Evolutionary conservation across 2,113 vertebrate genomes (phyloP), one percentile per base, ranked within the genome.

Genomic region (Oryzias melastigma): DNA sequence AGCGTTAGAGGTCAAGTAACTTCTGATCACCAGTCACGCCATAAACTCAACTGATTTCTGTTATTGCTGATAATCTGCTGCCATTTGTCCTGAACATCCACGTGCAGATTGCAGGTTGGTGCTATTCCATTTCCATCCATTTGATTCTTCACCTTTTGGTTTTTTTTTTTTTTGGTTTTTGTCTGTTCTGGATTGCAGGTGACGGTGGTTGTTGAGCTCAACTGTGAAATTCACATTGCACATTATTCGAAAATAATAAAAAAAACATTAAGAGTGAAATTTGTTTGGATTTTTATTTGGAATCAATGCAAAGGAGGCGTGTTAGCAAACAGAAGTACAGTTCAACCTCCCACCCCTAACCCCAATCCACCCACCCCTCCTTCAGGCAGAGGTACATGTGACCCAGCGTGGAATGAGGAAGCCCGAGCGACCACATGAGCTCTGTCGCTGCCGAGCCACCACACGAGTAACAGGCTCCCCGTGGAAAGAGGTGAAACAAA

Each of bases 141-240:
- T 85, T 77, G 35, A 49, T 73, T 41, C 52, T 47, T 59, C 67
- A 46, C 42, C 58, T 35, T 35, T 35, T 35, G 35, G 8, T 12
- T 77, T 80, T 71, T 42, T 53, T 29, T 87, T 81, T 61, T 17
- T 65, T 82, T 79, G 73, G 54, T 79, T 69, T 80, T 64, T 81
- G 46, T 66, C 69, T 80, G 77, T 83, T 83, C 71, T 73, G 81
- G 79, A 77, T 79, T 88, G 85, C 50, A 83, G 84, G 82, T 84
- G 84, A 74, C 86, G 83, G 86, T 82, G 75, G 77, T 91, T 77
- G 81, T 91, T 89, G 84, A 91, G 89, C 82, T 92, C 86, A 89
- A 93, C 92, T 92, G 92, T 93, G 91, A 93, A 92, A 88, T 91
- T 91, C 84, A 91, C 89, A 87, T 92, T 92, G 91, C 91, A 93